A percentile compares a stretch with the other conserved stretches of the same genome.
phyloP scores from a whole-genome alignment of 2,888 invertebrate genomes.

The Branchellion lobata region DNA sequence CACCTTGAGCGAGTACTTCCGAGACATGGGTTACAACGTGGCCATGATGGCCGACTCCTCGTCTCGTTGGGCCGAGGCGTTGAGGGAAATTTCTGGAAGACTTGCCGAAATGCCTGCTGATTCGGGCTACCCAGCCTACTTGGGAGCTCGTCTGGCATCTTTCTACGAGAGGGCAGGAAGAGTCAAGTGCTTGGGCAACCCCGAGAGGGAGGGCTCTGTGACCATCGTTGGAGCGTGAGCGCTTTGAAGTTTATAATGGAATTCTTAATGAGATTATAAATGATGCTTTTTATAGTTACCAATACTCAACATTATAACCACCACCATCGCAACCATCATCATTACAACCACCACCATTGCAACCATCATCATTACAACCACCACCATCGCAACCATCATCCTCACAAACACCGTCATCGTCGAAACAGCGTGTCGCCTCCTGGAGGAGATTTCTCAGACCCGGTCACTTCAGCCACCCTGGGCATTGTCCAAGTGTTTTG shows the following conservation, averaged over 20 bases:
- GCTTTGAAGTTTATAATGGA: background rate
- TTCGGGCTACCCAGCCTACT: conserved; percentile 95
- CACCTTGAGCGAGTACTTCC: conserved; percentile 98
- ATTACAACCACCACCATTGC: too few species aligned
- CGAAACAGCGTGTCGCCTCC: conserved; percentile 73
- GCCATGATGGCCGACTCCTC: conserved; percentile 99
- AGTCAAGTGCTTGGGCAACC: conserved; percentile 94
- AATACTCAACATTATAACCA: too few species aligned
- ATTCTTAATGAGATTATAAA: background rate
- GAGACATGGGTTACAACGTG: conserved; percentile 96
- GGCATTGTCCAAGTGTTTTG: conserved; percentile 99
- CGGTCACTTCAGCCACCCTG: conserved; percentile 96
- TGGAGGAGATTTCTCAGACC: conserved; percentile 99
- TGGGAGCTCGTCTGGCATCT: conserved; percentile 94
- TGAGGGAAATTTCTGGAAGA: conserved; percentile 98
- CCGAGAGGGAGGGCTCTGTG: conserved; percentile 95
- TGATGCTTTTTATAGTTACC: background rate
- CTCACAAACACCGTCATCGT: too few species aligned
- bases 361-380: too few species aligned
- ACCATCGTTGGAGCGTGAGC: conserved; percentile 92
- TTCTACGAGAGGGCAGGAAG: conserved; percentile 99
- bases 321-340: too few species aligned
- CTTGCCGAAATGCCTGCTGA: conserved; percentile 99
- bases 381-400: too few species aligned
- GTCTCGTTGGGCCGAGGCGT: conserved; percentile 99